Evolutionary conservation across 2,797 vertebrate genomes (phyloP).

Genomic region (Diglossa cyanea): DNA sequence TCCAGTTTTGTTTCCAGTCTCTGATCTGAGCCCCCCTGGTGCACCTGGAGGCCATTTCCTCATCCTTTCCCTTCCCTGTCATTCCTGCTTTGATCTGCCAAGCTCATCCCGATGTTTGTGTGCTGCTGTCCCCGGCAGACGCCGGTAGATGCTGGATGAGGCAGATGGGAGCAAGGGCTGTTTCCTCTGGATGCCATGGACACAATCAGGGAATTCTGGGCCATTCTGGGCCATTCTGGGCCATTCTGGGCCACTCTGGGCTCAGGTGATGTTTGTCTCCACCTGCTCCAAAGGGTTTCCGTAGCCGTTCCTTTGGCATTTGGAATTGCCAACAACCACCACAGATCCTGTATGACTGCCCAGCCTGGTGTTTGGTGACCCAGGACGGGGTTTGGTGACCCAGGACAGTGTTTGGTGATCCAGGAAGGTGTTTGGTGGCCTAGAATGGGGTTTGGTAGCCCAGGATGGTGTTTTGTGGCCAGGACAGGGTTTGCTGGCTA

Average conservation of each 20-base stretch:
- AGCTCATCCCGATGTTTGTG: background rate
- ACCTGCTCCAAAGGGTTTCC: background rate
- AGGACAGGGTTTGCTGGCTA: background rate
- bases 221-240: background rate
- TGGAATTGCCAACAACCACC: background rate
- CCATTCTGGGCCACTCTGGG: background rate
- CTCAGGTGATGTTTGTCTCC: background rate
- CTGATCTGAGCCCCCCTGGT: background rate
- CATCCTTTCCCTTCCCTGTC: background rate
- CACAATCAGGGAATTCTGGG: background rate
- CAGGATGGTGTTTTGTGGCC: background rate
- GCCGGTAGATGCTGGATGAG: fast-evolving
- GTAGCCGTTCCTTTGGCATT: background rate
- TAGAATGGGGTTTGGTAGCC: too few species aligned
- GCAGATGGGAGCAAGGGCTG: background rate
- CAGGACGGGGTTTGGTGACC: fast-evolving
- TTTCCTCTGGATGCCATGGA: background rate
- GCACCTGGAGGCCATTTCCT: background rate
- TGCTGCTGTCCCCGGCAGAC: background rate
- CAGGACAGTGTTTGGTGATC: too few species aligned
- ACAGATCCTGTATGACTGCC: background rate
- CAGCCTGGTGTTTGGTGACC: background rate
- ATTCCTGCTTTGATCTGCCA: background rate
- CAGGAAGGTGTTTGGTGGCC: too few species aligned
- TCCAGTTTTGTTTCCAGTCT: fast-evolving